Conservation (phyloP, 1,140 invertebrate genomes). For the Melitaea cinxia region DNA sequence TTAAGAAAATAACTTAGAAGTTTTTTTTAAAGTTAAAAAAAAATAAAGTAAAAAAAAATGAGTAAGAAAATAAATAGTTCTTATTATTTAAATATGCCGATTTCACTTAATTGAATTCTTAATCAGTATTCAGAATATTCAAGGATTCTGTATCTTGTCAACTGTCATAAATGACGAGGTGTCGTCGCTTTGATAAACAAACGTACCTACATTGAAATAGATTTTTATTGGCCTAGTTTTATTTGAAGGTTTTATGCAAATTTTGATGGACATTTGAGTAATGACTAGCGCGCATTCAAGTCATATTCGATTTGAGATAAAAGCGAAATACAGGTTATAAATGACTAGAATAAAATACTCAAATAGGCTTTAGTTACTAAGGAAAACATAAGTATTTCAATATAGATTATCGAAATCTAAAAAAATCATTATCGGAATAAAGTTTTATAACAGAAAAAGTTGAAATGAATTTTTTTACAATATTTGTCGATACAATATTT, state of each 20-base stretch:
- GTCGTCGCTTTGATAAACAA: conserved; percentile 28
- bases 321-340: background rate
- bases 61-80: too few species aligned
- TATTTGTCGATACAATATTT: too few species aligned
- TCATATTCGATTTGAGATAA: conserved; percentile 18
- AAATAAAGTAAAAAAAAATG: too few species aligned
- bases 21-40: too few species aligned
- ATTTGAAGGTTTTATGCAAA: conserved; percentile 61
- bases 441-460: too few species aligned
- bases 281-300: conserved; percentile 8
- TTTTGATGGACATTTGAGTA: conserved; percentile 55
- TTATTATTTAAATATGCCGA: too few species aligned
- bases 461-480: too few species aligned
- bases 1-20: too few species aligned
- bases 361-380: background rate
- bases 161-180: conserved; percentile 23
- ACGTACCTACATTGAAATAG: conserved; percentile 31
- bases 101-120: too few species aligned
- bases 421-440: too few species aligned
- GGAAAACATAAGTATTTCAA: too few species aligned
- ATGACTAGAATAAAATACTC: background rate
- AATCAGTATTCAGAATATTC: background rate
- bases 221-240: conserved; percentile 45
- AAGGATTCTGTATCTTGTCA: conserved; percentile 23
- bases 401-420: too few species aligned